Evolutionary conservation across 35 echinoderm and acorn worm genomes (phyloP).

Genomic region (Lytechinus variegatus): DNA sequence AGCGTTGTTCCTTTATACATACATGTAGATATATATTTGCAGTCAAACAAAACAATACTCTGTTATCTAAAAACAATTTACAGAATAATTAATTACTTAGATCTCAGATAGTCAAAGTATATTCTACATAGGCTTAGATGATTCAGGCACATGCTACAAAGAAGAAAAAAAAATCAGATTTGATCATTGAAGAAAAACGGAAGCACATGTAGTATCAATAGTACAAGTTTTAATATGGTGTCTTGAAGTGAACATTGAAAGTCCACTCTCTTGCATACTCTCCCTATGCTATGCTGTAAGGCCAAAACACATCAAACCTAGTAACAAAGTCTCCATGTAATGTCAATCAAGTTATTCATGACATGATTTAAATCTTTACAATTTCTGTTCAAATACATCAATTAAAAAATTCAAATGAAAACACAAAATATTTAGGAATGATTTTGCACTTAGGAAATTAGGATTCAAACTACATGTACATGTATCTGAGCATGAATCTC

Average conservation of each 20-base stretch:
- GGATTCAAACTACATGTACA: background rate
- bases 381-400: background rate
- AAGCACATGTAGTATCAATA: slow-evolving; percentile 20
- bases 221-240: background rate
- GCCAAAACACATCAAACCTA: background rate
- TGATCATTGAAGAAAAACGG: background rate
- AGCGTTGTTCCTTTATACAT: background rate
- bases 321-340: background rate
- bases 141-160: background rate
- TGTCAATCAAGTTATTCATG: background rate
- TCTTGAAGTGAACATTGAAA: background rate
- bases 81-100: background rate
- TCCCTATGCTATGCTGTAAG: background rate
- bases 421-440: background rate
- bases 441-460: background rate
- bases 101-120: background rate
- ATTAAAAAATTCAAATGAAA: background rate
- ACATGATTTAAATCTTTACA: background rate
- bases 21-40: background rate
- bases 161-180: background rate
- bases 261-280: background rate
- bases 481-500: background rate
- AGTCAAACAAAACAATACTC: background rate
- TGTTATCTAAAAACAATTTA: background rate
- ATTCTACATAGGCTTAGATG: background rate